Conservation (phyloP, 2,113 vertebrate genomes). For the Tupaia chinensis region DNA sequence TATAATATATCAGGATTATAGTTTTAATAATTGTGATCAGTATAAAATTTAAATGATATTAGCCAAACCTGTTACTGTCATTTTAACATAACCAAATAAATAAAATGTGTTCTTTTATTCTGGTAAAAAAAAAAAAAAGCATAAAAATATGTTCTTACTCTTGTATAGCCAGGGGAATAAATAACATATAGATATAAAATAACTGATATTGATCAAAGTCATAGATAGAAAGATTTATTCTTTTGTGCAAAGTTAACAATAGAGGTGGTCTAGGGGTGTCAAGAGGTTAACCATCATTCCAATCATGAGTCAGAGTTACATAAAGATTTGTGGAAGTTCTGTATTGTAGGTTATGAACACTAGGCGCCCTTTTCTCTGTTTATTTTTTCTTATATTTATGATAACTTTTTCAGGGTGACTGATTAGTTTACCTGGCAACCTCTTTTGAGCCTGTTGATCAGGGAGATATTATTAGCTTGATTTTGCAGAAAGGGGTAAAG, state of each 20-base stretch:
- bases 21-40: neutral
- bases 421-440: neutral
- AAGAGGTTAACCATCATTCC: neutral
- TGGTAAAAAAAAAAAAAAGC: neutral
- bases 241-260: neutral
- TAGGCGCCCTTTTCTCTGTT: neutral
- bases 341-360: neutral
- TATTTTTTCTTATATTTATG: neutral
- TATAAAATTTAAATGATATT: neutral
- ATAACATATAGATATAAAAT: neutral
- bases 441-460: neutral
- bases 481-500: neutral
- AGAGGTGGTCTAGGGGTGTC: neutral
- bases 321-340: neutral
- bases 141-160: neutral
- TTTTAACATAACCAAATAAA: constrained; percentile 5
- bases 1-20: neutral
- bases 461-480: neutral
- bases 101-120: neutral
- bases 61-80: neutral
- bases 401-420: neutral
- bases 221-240: neutral
- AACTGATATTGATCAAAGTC: neutral
- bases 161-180: neutral
- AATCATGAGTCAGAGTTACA: neutral